Evolutionary conservation across 2,113 vertebrate genomes (phyloP).

Genomic region (Scalopus aquaticus): DNA sequence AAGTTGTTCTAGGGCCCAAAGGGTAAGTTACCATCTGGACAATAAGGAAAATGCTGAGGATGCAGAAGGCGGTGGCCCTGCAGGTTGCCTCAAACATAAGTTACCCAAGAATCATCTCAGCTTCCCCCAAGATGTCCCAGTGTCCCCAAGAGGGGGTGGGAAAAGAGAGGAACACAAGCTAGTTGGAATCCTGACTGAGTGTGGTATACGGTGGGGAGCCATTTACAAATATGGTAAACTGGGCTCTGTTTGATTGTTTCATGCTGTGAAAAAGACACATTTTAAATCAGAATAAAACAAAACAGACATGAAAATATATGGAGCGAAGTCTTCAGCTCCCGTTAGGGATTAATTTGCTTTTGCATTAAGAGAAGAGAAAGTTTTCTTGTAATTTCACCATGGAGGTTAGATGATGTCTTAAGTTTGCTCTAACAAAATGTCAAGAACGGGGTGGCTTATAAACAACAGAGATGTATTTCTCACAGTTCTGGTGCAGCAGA

Average conservation of each 20-base stretch:
- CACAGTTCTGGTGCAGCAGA: not conserved
- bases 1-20: not conserved
- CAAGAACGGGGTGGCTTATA: not conserved
- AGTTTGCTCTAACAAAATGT: not conserved
- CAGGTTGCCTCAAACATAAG: accelerated
- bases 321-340: not conserved
- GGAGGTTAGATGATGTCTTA: not conserved
- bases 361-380: not conserved
- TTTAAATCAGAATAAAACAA: not conserved
- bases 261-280: not conserved
- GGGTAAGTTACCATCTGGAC: not conserved
- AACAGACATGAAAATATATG: not conserved
- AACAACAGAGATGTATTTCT: not conserved
- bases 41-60: not conserved
- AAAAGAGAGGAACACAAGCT: not conserved
- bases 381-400: not conserved
- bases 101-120: not conserved
- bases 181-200: not conserved
- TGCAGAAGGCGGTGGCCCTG: not conserved
- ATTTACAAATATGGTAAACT: not conserved
- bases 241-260: not conserved
- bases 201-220: accelerated
- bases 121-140: not conserved
- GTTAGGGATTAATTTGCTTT: not conserved
- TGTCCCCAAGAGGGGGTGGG: not conserved